Evolutionary conservation across 2,888 invertebrate genomes (phyloP).

Genomic region (Asteroscopus sphinx): DNA sequence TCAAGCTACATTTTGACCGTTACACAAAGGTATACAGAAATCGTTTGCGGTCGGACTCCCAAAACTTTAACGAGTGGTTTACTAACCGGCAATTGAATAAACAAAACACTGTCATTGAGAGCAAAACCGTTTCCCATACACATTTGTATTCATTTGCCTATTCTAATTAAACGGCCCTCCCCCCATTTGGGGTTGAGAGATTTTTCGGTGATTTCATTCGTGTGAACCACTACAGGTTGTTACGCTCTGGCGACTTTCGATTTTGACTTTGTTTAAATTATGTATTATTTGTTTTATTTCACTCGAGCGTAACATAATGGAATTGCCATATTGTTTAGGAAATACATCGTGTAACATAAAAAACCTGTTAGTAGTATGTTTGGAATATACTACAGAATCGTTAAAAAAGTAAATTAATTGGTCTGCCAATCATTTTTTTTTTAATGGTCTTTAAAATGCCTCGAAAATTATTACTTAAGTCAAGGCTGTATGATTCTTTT

Average conservation of each 20-base stretch:
- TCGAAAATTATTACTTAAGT: too few relatives aligned
- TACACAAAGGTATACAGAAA: too few relatives aligned
- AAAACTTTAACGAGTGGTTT: constrained; percentile 36
- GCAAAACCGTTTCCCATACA: constrained; percentile 83
- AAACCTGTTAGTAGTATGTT: too few relatives aligned
- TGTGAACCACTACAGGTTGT: constrained; percentile 81
- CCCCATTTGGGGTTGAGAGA: constrained; percentile 69
- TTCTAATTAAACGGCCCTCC: constrained; percentile 82
- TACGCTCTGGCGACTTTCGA: constrained; percentile 70
- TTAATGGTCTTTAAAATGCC: too few relatives aligned
- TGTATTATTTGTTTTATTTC: constrained; percentile 57
- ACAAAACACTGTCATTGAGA: constrained; percentile 57
- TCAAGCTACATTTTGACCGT: too few relatives aligned
- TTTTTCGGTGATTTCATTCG: constrained; percentile 82
- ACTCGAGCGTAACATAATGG: constrained; percentile 46
- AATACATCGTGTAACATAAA: too few relatives aligned
- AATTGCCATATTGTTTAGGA: constrained; percentile 33
- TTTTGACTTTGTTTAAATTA: constrained; percentile 70
- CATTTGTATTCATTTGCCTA: constrained; percentile 78
- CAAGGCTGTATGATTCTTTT: too few relatives aligned
- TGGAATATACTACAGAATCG: too few relatives aligned
- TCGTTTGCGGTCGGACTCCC: not conserved
- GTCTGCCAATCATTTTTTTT: too few relatives aligned
- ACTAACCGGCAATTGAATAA: constrained; percentile 37
- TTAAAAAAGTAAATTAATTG: too few relatives aligned